These are phyloP conservation scores for Nesidiocoris tenuis DNA, from an alignment of 2,888 invertebrate species.

Conservation along the genomic window DNA sequence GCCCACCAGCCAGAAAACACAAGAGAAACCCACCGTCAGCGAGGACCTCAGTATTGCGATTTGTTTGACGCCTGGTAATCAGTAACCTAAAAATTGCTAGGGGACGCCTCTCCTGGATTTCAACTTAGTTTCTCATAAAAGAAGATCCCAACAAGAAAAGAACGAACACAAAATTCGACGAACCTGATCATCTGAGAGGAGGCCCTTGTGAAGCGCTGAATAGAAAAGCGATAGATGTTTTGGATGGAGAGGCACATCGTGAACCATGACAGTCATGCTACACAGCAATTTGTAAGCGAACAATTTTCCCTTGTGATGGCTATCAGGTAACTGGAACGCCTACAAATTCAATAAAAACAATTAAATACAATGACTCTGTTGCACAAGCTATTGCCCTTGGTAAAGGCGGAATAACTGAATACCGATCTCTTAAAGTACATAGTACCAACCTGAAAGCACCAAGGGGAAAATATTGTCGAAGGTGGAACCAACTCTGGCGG, in stretches of 20 bases:
- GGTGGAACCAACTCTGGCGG: conserved; percentile 79
- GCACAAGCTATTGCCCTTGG: too few relatives aligned
- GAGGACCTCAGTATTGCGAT: too few relatives aligned
- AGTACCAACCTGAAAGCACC: conserved; percentile 83
- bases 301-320: conserved; percentile 77
- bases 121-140: too few relatives aligned
- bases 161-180: conserved; percentile 33
- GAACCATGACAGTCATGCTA: conserved; percentile 71
- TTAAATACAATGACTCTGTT: too few relatives aligned
- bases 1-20: too few relatives aligned
- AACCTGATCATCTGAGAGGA: conserved; percentile 66
- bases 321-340: conserved; percentile 69
- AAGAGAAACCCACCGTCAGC: too few relatives aligned
- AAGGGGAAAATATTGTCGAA: conserved; percentile 82
- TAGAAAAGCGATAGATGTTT: conserved; percentile 84
- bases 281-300: conserved; percentile 85
- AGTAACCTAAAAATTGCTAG: too few relatives aligned
- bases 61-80: too few relatives aligned
- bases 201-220: conserved; percentile 72
- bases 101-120: too few relatives aligned
- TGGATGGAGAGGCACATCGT: conserved; percentile 69
- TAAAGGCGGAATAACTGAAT: too few relatives aligned
- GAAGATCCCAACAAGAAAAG: too few relatives aligned
- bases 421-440: too few relatives aligned
- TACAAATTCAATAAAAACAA: conserved; percentile 51